Evolutionary conservation across 2,888 invertebrate species (phyloP).

Genomic region (Torymus tubicola): DNA sequence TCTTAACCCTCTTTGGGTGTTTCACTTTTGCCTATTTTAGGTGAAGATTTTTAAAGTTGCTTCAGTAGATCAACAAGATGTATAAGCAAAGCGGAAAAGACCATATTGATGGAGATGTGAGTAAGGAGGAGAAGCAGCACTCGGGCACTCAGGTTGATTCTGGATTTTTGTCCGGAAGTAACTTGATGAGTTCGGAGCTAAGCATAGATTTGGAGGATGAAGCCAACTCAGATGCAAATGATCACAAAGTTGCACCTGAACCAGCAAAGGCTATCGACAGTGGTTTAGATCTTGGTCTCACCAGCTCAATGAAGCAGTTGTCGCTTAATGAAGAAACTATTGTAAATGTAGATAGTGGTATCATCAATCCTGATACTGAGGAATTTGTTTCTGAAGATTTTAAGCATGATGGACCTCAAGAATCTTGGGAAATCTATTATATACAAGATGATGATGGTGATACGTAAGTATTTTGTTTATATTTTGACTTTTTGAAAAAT

Average conservation of each 20-base stretch:
- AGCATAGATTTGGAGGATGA: constrained; percentile 40
- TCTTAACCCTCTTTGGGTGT: constrained; percentile 2
- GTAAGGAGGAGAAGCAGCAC: constrained; percentile 42
- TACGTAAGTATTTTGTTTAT: constrained; percentile 83
- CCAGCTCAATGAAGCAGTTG: constrained; percentile 81
- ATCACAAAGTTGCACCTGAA: constrained; percentile 41
- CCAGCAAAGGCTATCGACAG: constrained; percentile 78
- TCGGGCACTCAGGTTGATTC: constrained; percentile 67
- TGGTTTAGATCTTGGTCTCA: constrained; percentile 81
- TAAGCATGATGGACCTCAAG: constrained; percentile 7
- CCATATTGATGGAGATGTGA: background rate
- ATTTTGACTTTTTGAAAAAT: background rate
- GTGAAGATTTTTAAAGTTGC: constrained; percentile 6
- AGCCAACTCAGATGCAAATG: constrained; percentile 23
- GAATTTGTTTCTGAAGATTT: constrained; percentile 19
- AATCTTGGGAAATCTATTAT: constrained; percentile 82
- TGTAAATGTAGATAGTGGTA: constrained; percentile 57
- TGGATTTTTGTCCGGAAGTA: constrained; percentile 69
- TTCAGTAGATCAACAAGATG: constrained; percentile 31
- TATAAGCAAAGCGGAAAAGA: constrained; percentile 33
- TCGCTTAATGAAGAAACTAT: constrained; percentile 75
- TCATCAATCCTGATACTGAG: constrained; percentile 33
- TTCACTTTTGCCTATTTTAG: constrained; percentile 23
- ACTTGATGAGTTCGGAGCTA: constrained; percentile 61
- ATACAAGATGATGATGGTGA: constrained; percentile 90